Evolutionary conservation across 2,113 vertebrate species (phyloP).

Genomic region (Lagopus leucura): DNA sequence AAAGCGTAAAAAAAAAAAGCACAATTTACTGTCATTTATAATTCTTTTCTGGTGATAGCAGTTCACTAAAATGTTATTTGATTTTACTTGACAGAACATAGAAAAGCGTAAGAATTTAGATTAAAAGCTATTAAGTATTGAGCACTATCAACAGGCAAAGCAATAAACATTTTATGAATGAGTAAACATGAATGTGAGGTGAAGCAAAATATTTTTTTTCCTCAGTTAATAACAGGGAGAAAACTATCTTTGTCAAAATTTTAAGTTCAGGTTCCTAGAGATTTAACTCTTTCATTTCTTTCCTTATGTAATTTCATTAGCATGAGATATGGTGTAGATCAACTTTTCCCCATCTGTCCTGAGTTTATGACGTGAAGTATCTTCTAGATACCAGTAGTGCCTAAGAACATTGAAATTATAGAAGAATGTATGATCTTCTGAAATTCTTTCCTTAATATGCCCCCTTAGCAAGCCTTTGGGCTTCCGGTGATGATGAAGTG

Average conservation of each 20-base stretch:
- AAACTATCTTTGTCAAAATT: neutral
- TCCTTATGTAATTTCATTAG: neutral
- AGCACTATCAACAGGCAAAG: neutral
- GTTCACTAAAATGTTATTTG: neutral
- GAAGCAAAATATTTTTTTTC: neutral
- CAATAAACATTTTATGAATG: slow-evolving; percentile 1
- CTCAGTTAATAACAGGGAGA: neutral
- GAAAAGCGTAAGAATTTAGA: neutral
- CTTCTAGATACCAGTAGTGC: neutral
- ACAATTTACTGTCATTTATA: neutral
- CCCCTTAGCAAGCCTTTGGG: neutral
- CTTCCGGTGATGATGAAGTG: neutral
- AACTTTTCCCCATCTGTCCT: neutral
- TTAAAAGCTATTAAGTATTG: neutral
- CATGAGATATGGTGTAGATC: neutral
- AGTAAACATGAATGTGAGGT: neutral
- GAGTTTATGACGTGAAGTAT: neutral
- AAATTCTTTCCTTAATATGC: neutral
- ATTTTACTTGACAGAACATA: neutral
- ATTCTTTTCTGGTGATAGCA: neutral
- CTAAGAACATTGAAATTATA: neutral
- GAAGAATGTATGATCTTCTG: neutral
- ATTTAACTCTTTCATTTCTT: neutral
- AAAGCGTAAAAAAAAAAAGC: neutral
- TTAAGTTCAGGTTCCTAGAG: neutral